A percentile compares a stretch with the other conserved stretches of the same genome.
Evolutionary conservation across 30 jellyfish, hydroid and myxozoan species (phyloP).

Genomic region (Aurelia aurita complex sp. Pacific): DNA sequence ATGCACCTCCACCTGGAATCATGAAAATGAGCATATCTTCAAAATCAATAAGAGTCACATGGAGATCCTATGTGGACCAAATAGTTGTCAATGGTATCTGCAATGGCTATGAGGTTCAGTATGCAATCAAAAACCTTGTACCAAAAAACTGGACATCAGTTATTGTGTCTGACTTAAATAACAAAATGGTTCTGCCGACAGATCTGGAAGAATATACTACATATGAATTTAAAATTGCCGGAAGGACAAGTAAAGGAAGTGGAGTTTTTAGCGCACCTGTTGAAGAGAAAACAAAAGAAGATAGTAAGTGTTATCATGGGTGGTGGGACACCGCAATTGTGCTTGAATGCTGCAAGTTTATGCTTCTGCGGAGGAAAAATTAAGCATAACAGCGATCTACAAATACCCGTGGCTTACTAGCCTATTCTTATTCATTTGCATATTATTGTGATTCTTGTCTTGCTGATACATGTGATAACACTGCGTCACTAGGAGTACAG

Average conservation of each 20-base stretch:
- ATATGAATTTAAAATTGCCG: slow-evolving; percentile 55
- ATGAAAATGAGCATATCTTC: slow-evolving; percentile 1
- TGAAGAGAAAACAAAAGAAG: slow-evolving; percentile 64
- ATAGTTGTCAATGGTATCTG: slow-evolving; percentile 40
- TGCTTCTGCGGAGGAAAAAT: too few species aligned
- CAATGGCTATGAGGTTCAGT: slow-evolving; percentile 37
- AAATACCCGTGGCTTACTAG: too few species aligned
- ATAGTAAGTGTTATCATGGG: slow-evolving; percentile 17
- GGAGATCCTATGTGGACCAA: slow-evolving; percentile 7
- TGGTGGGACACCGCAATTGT: too few species aligned
- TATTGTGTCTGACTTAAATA: not conserved
- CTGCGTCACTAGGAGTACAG: too few species aligned
- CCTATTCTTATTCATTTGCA: too few species aligned
- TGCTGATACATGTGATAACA: too few species aligned
- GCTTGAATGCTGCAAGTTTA: too few species aligned
- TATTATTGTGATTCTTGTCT: too few species aligned
- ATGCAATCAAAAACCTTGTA: slow-evolving; percentile 13
- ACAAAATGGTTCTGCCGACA: not conserved
- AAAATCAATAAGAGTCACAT: slow-evolving; percentile 23
- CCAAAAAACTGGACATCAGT: slow-evolving; percentile 20
- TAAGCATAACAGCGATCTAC: too few species aligned
- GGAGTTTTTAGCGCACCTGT: slow-evolving; percentile 41
- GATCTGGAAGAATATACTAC: slow-evolving; percentile 22
- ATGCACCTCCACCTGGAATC: slow-evolving; percentile 32
- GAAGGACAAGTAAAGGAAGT: slow-evolving; percentile 55